Evolutionary conservation across 2,113 vertebrate genomes (phyloP).

Genomic region (Eretmochelys imbricata): DNA sequence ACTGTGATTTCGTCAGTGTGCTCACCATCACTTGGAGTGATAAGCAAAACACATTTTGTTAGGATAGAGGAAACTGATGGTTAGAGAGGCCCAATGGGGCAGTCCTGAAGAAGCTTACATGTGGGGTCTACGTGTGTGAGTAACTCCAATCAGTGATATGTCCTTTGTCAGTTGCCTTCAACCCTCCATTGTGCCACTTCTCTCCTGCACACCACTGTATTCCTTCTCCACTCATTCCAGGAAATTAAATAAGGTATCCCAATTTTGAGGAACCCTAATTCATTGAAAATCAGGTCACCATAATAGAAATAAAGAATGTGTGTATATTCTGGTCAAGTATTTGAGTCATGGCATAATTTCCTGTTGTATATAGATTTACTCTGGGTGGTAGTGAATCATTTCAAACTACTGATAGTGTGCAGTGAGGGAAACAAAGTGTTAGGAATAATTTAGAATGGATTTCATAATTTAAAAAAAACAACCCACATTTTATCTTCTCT

Average conservation of each 20-base stretch:
- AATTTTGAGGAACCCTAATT: not conserved
- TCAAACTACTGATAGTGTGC: not conserved
- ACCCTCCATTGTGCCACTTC: fast-evolving
- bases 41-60: not conserved
- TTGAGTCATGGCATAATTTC: not conserved
- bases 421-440: not conserved
- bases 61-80: not conserved
- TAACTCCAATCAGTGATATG: not conserved
- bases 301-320: too few species aligned
- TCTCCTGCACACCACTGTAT: not conserved
- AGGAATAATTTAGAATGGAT: not conserved
- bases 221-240: not conserved
- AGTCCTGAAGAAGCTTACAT: not conserved
- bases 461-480: not conserved
- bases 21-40: not conserved
- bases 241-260: not conserved
- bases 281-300: not conserved
- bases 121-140: not conserved
- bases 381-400: not conserved
- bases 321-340: too few species aligned
- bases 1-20: not conserved
- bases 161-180: not conserved
- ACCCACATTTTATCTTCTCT: not conserved
- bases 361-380: not conserved
- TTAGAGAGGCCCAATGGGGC: not conserved